A percentile compares a stretch with the other conserved stretches of the same genome.
Conservation (phyloP, 2,888 invertebrate genomes). For the Torymus tubicola region DNA sequence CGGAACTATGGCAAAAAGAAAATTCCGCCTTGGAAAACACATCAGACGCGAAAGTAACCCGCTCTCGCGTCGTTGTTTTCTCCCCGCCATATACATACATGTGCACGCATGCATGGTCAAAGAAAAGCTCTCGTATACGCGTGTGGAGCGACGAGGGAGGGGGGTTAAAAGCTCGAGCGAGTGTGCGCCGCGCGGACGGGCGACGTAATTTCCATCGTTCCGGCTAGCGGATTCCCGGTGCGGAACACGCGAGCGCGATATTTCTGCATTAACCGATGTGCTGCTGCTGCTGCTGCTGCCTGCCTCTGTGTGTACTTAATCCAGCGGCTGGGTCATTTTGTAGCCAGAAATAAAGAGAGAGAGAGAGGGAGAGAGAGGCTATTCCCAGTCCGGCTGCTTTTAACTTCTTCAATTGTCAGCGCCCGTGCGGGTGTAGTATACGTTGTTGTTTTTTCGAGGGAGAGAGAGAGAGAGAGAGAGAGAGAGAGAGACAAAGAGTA, state of each 20-base stretch:
- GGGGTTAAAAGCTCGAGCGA: slow-evolving; percentile 50
- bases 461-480: too few relatives aligned
- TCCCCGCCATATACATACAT: not conserved
- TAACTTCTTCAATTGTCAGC: slow-evolving; percentile 40
- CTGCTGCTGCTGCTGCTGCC: not conserved
- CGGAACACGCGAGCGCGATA: slow-evolving; percentile 56
- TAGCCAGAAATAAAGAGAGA: not conserved
- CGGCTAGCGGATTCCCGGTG: slow-evolving; percentile 60
- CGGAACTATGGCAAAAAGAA: not conserved
- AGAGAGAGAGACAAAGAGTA: too few relatives aligned
- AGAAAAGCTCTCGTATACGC: slow-evolving; percentile 54
- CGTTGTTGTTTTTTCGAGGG: too few relatives aligned
- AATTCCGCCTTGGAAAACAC: not conserved
- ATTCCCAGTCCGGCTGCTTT: slow-evolving; percentile 14
- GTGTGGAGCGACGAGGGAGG: slow-evolving; percentile 47
- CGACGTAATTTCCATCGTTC: slow-evolving; percentile 65
- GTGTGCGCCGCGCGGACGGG: slow-evolving; percentile 58
- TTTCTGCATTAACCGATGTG: slow-evolving; percentile 61
- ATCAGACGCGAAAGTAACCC: not conserved
- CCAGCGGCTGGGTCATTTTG: slow-evolving; percentile 21
- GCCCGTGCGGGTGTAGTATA: too few relatives aligned
- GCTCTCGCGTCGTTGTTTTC: slow-evolving; percentile 13
- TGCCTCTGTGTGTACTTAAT: not conserved
- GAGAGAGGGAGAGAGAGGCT: too few relatives aligned
- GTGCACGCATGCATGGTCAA: slow-evolving; percentile 1